Percentiles rank a stretch among this genome's conserved stretches.
phyloP scores from a whole-genome alignment of 1,140 invertebrate species.

The Drosophila bipectinata region DNA sequence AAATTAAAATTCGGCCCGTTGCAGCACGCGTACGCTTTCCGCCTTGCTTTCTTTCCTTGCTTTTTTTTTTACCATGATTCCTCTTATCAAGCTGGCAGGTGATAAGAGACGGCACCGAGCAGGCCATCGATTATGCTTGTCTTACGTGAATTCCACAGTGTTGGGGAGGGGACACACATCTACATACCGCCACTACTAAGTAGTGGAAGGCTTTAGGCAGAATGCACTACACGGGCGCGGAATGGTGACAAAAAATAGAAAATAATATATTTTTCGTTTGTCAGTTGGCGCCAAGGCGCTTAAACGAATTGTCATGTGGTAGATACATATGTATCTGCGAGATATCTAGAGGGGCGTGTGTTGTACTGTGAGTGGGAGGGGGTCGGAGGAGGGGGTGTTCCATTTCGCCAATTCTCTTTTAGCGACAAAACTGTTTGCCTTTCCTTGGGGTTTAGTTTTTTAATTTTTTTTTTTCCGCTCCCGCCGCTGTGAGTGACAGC shows the following conservation, averaged over 20 bases:
- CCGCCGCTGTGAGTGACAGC: slow-evolving; percentile 39
- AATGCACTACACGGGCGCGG: slow-evolving; percentile 17
- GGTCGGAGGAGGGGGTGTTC: slow-evolving; percentile 10
- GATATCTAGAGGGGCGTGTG: slow-evolving; percentile 40
- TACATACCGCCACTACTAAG: neutral
- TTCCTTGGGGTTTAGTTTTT: neutral
- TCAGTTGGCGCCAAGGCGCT: slow-evolving; percentile 59
- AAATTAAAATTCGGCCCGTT: slow-evolving; percentile 28
- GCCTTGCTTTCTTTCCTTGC: neutral
- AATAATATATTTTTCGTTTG: slow-evolving; percentile 48
- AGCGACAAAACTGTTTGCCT: neutral
- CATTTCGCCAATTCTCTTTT: slow-evolving; percentile 45
- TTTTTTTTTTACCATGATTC: slow-evolving; percentile 10
- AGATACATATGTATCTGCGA: neutral
- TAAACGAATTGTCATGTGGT: slow-evolving; percentile 47
- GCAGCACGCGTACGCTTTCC: slow-evolving; percentile 22
- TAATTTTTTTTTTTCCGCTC: neutral
- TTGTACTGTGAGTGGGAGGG: neutral
- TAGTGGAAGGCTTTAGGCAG: slow-evolving; percentile 38
- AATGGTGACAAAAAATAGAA: slow-evolving; percentile 23
- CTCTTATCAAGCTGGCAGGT: slow-evolving; percentile 30
- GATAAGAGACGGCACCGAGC: slow-evolving; percentile 32
- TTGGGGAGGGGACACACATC: neutral
- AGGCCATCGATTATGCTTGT: slow-evolving; percentile 56
- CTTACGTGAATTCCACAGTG: slow-evolving; percentile 48